Conservation (phyloP, 1,140 invertebrate species). For the Carposina sasakii region DNA sequence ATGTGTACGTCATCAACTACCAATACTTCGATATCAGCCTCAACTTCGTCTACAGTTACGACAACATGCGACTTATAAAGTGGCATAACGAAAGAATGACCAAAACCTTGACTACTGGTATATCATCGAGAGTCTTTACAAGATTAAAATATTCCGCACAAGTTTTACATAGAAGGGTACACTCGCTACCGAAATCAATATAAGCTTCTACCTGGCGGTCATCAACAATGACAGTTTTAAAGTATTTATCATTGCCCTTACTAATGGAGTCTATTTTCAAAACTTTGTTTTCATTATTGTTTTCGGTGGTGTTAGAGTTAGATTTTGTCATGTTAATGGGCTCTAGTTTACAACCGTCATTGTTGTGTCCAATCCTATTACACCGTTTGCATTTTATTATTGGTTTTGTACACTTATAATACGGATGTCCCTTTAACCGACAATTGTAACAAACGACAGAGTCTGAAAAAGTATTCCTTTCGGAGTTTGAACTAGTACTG, state of each 20-base stretch:
- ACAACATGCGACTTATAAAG: slow-evolving; percentile 1
- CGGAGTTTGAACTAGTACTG: background rate
- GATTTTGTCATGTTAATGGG: background rate
- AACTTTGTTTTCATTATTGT: background rate
- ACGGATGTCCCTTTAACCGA: slow-evolving; percentile 5
- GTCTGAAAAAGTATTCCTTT: too few species aligned
- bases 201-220: background rate
- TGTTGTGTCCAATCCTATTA: slow-evolving; percentile 7
- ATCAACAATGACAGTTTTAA: slow-evolving; percentile 1
- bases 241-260: slow-evolving; percentile 11
- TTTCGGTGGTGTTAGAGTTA: background rate
- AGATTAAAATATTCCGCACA: background rate
- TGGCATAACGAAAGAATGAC: background rate
- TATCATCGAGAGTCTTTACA: background rate
- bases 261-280: background rate
- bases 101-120: slow-evolving; percentile 9
- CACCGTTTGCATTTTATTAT: slow-evolving; percentile 6
- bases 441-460: slow-evolving; percentile 6
- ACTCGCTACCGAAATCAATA: slow-evolving; percentile 14
- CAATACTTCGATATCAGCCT: slow-evolving; percentile 6
- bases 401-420: slow-evolving; percentile 1
- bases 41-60: slow-evolving; percentile 10
- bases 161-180: slow-evolving; percentile 5
- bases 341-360: background rate
- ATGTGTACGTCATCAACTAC: slow-evolving; percentile 2